Percentiles rank a stretch among this genome's conserved stretches.
phyloP scores from a whole-genome alignment of 2,888 invertebrate genomes.

The Euphydryas editha region DNA sequence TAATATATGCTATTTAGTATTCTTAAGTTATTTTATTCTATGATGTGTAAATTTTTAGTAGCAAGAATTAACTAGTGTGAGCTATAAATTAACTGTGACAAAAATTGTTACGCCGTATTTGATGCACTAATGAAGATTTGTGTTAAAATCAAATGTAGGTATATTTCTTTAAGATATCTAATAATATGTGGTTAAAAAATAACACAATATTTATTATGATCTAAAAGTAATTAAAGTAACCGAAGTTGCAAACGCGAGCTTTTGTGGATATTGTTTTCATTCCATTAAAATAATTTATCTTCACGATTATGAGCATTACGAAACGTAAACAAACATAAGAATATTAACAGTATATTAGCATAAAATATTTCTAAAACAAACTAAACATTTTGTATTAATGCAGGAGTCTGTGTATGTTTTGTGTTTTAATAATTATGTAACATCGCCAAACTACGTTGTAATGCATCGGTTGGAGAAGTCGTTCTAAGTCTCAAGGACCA shows the following conservation, averaged over 20 bases:
- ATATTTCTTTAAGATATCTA: no score
- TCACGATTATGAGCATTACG: background rate
- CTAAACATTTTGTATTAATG: constrained; percentile 2
- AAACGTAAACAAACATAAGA: background rate
- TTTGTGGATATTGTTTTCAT: background rate
- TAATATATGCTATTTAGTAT: no score
- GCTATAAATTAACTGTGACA: no score
- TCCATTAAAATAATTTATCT: constrained; percentile 6
- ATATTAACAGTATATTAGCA: background rate
- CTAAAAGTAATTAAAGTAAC: background rate
- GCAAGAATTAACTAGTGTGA: no score
- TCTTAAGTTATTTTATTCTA: no score
- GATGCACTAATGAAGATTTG: no score
- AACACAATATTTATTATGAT: no score
- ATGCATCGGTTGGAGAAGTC: constrained; percentile 6
- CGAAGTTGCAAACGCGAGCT: background rate
- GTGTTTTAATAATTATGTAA: constrained; percentile 2
- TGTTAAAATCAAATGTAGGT: no score
- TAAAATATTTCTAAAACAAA: background rate
- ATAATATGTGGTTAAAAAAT: no score
- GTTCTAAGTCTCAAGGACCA: constrained; percentile 2
- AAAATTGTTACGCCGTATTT: no score
- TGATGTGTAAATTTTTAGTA: no score
- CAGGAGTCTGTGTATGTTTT: background rate
- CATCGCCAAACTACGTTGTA: background rate